phyloP scores from a whole-genome alignment of 1,140 invertebrate genomes.

The Conus ventricosus region DNA sequence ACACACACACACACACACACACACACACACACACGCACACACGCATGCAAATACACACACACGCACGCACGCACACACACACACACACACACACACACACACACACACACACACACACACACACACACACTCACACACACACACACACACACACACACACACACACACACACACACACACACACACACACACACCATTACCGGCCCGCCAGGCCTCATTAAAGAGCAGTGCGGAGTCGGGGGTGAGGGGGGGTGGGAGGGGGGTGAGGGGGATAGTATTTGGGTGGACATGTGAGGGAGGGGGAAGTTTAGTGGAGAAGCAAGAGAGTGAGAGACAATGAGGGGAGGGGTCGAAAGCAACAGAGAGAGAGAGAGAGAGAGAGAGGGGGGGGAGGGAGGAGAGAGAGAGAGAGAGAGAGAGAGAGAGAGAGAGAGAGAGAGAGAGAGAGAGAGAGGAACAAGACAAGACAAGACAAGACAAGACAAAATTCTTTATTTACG shows the following conservation, averaged over 20 bases:
- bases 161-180: too few species aligned
- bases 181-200: too few species aligned
- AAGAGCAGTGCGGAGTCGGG: too few species aligned
- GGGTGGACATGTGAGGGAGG: too few species aligned
- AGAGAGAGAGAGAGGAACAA: too few species aligned
- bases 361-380: conserved; percentile 33
- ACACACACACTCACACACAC: too few species aligned
- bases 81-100: background rate
- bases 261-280: too few species aligned
- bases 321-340: conserved; percentile 5
- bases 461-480: too few species aligned
- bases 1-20: conserved; percentile 10
- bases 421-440: conserved; percentile 24
- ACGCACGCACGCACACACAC: background rate
- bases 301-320: background rate
- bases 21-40: background rate
- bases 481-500: too few species aligned
- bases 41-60: background rate
- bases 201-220: too few species aligned
- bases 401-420: conserved; percentile 11
- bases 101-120: background rate
- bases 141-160: too few species aligned
- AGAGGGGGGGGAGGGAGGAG: background rate
- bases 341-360: background rate
- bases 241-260: too few species aligned